phyloP scores from a whole-genome alignment of 1,140 invertebrate species.

The Danaus melanippus region DNA sequence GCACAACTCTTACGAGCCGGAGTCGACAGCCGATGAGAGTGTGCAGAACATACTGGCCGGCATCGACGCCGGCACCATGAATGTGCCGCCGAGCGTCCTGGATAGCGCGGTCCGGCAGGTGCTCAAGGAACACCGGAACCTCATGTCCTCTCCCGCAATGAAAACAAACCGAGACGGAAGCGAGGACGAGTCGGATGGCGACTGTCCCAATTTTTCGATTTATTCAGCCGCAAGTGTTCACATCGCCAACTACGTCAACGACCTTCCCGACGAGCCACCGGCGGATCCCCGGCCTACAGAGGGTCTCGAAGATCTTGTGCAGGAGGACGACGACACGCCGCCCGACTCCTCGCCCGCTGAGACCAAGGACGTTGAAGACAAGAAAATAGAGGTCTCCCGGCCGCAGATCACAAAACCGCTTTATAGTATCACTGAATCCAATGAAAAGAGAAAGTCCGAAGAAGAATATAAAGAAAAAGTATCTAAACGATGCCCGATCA shows the following conservation, averaged over 20 bases:
- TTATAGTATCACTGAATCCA: slow-evolving; percentile 13
- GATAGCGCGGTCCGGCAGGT: slow-evolving; percentile 58
- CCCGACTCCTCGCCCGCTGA: slow-evolving; percentile 7
- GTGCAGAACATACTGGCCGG: slow-evolving; percentile 33
- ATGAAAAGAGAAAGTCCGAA: slow-evolving; percentile 36
- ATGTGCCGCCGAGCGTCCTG: slow-evolving; percentile 43
- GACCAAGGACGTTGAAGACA: background rate
- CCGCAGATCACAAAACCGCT: background rate
- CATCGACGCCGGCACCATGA: slow-evolving; percentile 31
- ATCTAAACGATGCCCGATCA: slow-evolving; percentile 59
- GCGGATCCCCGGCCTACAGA: slow-evolving; percentile 19
- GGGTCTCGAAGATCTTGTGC: slow-evolving; percentile 57
- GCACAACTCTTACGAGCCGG: slow-evolving; percentile 6
- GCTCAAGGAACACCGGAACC: slow-evolving; percentile 47
- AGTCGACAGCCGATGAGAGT: slow-evolving; percentile 6
- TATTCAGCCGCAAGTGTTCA: slow-evolving; percentile 86
- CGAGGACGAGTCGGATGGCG: slow-evolving; percentile 76
- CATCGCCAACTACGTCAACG: slow-evolving; percentile 74
- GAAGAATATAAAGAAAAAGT: slow-evolving; percentile 59
- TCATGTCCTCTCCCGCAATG: slow-evolving; percentile 30
- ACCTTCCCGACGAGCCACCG: slow-evolving; percentile 21
- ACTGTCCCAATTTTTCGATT: slow-evolving; percentile 87
- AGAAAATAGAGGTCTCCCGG: background rate
- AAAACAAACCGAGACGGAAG: slow-evolving; percentile 25
- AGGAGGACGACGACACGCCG: slow-evolving; percentile 50